These are phyloP conservation scores for Sander vitreus DNA, from an alignment of 2,113 vertebrate species.

Conservation along the genomic window DNA sequence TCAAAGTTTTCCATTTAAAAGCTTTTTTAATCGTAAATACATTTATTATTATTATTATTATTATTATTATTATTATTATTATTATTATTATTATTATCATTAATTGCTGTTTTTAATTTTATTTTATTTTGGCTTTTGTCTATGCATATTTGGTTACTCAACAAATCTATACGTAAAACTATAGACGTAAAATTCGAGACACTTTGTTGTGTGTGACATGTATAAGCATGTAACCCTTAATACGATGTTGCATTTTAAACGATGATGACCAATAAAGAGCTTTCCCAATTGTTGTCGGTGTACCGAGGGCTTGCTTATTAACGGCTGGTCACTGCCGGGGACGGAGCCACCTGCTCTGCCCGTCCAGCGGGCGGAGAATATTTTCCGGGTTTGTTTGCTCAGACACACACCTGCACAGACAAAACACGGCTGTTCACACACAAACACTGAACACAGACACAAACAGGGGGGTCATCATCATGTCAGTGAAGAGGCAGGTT, in stretches of 20 bases:
- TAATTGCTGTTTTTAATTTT: slow-evolving; percentile 77
- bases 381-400: slow-evolving; percentile 69
- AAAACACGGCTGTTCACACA: slow-evolving; percentile 53
- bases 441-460: slow-evolving; percentile 57
- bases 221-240: slow-evolving; percentile 97
- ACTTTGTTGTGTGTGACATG: slow-evolving; percentile 98
- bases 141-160: slow-evolving; percentile 91
- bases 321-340: slow-evolving; percentile 68
- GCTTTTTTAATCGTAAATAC: slow-evolving; percentile 81
- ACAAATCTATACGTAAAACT: slow-evolving; percentile 79
- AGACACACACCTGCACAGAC: slow-evolving; percentile 73
- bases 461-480: slow-evolving; percentile 45
- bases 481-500: slow-evolving; percentile 67
- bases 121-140: slow-evolving; percentile 88
- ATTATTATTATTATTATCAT: slow-evolving; percentile 68
- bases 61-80: slow-evolving; percentile 56
- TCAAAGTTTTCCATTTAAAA: slow-evolving; percentile 92
- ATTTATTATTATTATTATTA: slow-evolving; percentile 68
- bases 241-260: slow-evolving; percentile 98
- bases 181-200: slow-evolving; percentile 84
- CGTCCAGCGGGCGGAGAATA: slow-evolving; percentile 62
- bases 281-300: slow-evolving; percentile 98
- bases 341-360: slow-evolving; percentile 71
- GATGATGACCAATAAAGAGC: slow-evolving; percentile 99
- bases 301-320: slow-evolving; percentile 94